Evolutionary conservation across 2,113 vertebrate genomes (phyloP).

Genomic region (Megalops atlanticus): DNA sequence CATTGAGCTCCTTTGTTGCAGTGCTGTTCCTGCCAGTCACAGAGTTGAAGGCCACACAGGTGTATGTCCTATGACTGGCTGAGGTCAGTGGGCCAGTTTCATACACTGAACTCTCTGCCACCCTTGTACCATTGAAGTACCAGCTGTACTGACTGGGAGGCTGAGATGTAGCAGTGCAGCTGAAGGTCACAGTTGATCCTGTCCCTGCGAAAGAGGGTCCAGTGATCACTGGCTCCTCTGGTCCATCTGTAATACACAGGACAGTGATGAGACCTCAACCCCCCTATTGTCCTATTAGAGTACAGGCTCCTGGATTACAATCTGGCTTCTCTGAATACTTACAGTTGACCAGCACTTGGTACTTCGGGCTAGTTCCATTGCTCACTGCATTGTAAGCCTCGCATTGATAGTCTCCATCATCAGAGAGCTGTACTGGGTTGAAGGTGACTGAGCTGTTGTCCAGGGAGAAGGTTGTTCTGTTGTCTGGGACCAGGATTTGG

Average conservation of each 20-base stretch:
- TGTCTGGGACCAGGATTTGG: slow-evolving; percentile 21
- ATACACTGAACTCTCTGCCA: slow-evolving; percentile 41
- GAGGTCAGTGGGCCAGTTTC: slow-evolving; percentile 31
- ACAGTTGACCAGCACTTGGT: slow-evolving; percentile 37
- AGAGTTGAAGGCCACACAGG: slow-evolving; percentile 59
- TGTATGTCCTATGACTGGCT: slow-evolving; percentile 59
- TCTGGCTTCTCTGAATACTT: neutral
- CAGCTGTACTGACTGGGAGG: slow-evolving; percentile 55
- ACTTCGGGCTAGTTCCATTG: slow-evolving; percentile 31
- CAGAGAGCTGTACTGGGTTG: neutral
- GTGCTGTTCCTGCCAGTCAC: slow-evolving; percentile 51
- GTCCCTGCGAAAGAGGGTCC: slow-evolving; percentile 45
- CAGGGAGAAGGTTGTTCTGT: neutral
- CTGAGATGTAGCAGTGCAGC: slow-evolving; percentile 53
- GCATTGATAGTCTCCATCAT: slow-evolving; percentile 62
- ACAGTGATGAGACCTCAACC: neutral
- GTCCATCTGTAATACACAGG: slow-evolving; percentile 56
- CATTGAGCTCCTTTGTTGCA: slow-evolving; percentile 38
- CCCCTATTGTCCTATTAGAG: too few species aligned
- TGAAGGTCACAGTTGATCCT: slow-evolving; percentile 34
- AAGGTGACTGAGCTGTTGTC: slow-evolving; percentile 17
- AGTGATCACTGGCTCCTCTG: slow-evolving; percentile 29
- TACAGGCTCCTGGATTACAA: neutral
- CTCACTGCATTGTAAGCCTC: slow-evolving; percentile 47
- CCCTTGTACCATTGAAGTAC: slow-evolving; percentile 47